A percentile compares a stretch with the other conserved stretches of the same genome.
Evolutionary conservation across 2,888 invertebrate genomes (phyloP).

Genomic region (Dolichopus griseipennis): DNA sequence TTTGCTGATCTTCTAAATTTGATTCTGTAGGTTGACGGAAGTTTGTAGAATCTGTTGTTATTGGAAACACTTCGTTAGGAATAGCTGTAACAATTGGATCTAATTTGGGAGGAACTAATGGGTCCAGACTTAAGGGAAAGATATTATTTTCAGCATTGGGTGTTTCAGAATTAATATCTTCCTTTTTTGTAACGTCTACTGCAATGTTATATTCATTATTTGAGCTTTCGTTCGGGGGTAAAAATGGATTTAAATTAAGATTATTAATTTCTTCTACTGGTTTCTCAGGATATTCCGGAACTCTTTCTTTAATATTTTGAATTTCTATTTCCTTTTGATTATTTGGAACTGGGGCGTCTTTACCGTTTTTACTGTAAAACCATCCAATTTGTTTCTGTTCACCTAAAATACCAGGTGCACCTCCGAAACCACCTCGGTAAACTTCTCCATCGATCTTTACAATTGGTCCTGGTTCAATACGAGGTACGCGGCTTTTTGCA

Average conservation of each 20-base stretch:
- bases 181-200: not conserved
- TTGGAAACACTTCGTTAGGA: too few species aligned
- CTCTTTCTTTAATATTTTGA: not conserved
- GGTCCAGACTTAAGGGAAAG: not conserved
- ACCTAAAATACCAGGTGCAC: conserved; percentile 21
- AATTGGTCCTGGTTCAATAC: too few species aligned
- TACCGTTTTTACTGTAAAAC: not conserved
- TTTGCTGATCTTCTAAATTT: too few species aligned
- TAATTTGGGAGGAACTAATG: not conserved
- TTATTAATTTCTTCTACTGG: not conserved
- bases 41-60: too few species aligned
- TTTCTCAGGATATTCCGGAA: not conserved
- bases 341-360: not conserved
- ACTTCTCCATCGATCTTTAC: conserved; percentile 1
- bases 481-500: not conserved
- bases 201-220: not conserved
- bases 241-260: not conserved
- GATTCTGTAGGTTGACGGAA: too few species aligned
- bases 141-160: not conserved
- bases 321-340: not conserved
- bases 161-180: too few species aligned
- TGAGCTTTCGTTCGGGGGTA: not conserved
- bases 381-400: conserved; percentile 17
- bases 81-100: too few species aligned
- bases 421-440: conserved; percentile 22